These are phyloP conservation scores for Malurus elegans DNA, from an alignment of 2,113 vertebrate genomes.

Conservation along the genomic window DNA sequence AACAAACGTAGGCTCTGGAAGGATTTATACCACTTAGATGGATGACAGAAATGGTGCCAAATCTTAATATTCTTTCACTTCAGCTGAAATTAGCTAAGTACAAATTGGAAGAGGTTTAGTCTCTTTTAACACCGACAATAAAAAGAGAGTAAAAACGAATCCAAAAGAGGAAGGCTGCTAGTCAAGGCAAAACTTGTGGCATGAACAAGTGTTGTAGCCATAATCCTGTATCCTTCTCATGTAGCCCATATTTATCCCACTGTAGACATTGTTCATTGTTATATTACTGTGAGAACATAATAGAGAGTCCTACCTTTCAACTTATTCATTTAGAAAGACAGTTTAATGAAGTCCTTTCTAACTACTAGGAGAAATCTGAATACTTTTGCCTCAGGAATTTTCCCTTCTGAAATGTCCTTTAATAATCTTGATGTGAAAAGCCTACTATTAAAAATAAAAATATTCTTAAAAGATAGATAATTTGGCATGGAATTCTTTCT, in stretches of 20 bases:
- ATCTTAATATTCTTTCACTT: neutral
- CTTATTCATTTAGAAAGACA: neutral
- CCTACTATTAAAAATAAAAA: neutral
- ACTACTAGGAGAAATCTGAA: neutral
- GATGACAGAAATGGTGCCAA: constrained; percentile 28
- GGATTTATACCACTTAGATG: neutral
- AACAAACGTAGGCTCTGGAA: neutral
- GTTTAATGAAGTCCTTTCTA: neutral
- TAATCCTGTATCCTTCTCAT: neutral
- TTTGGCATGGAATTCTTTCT: neutral
- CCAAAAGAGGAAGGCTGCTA: neutral
- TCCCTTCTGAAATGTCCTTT: neutral
- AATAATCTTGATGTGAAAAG: neutral
- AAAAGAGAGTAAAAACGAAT: neutral
- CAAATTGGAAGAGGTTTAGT: neutral
- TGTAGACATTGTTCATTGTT: neutral
- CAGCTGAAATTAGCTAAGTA: neutral
- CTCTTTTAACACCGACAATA: neutral
- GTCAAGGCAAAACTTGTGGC: neutral
- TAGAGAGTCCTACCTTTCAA: neutral
- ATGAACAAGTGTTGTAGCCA: neutral
- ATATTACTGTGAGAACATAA: neutral
- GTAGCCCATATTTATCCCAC: neutral
- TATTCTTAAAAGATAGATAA: neutral
- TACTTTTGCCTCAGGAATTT: neutral